Evolutionary conservation across 2,888 invertebrate species (phyloP).

Genomic region (Automeris io): DNA sequence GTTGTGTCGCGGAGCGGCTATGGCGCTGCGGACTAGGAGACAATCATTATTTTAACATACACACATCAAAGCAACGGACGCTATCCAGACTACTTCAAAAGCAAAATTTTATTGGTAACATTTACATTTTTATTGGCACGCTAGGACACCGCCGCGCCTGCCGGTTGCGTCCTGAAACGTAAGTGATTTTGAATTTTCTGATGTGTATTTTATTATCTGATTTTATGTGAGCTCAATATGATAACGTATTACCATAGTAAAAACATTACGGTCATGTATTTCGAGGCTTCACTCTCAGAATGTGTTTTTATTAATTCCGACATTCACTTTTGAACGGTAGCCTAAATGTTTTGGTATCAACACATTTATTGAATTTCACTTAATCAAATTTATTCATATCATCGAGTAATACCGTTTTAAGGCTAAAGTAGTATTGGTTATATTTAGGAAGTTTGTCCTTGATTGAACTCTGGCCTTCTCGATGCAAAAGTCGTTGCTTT

Average conservation of each 20-base stretch:
- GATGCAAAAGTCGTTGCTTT: too few species aligned
- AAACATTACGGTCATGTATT: slow-evolving; percentile 54
- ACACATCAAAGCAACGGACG: slow-evolving; percentile 60
- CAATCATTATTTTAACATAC: slow-evolving; percentile 50
- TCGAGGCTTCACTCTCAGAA: slow-evolving; percentile 16
- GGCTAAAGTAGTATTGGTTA: too few species aligned
- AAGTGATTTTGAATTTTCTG: slow-evolving; percentile 77
- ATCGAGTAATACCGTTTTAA: too few species aligned
- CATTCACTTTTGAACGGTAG: too few species aligned
- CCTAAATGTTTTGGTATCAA: too few species aligned
- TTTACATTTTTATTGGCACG: slow-evolving; percentile 76
- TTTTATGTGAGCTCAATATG: slow-evolving; percentile 71
- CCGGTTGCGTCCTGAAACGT: slow-evolving; percentile 61
- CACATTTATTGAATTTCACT: too few species aligned
- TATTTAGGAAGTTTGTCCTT: too few species aligned
- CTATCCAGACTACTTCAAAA: slow-evolving; percentile 59
- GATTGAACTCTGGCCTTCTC: too few species aligned
- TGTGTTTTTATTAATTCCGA: not conserved
- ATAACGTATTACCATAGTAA: slow-evolving; percentile 61
- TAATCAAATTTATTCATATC: too few species aligned
- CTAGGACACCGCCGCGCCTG: slow-evolving; percentile 67
- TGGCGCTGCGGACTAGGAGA: slow-evolving; percentile 38
- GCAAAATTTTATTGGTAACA: slow-evolving; percentile 70
- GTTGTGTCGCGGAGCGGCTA: slow-evolving; percentile 22
- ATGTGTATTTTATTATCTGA: slow-evolving; percentile 75